Percentiles rank a stretch among this genome's conserved stretches.
phyloP scores from a whole-genome alignment of 1,140 invertebrate genomes.

The Caenorhabditis inopinata region DNA sequence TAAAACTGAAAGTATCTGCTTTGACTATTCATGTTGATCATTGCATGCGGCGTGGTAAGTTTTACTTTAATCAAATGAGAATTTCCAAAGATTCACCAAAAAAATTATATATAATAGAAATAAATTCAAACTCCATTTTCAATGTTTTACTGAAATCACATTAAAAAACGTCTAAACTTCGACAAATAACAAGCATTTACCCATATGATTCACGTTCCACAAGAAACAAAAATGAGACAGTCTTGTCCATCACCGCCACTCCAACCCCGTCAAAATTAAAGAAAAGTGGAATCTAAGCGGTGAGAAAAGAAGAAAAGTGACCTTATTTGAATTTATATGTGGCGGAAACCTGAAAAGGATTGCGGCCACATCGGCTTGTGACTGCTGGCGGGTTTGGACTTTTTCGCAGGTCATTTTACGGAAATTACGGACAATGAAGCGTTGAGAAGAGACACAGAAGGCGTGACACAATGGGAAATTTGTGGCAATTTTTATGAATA shows the following conservation, averaged over 20 bases:
- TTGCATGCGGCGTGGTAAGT: too few relatives aligned
- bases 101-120: too few relatives aligned
- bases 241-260: neutral
- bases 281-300: neutral
- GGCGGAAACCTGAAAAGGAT: conserved; percentile 20
- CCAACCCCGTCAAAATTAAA: neutral
- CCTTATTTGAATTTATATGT: conserved; percentile 8
- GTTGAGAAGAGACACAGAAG: neutral
- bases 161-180: too few relatives aligned
- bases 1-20: too few relatives aligned
- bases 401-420: conserved; percentile 23
- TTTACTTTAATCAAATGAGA: too few relatives aligned
- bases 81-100: too few relatives aligned
- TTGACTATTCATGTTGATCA: too few relatives aligned
- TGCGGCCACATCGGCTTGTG: neutral
- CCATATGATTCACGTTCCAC: too few relatives aligned
- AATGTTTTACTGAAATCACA: too few relatives aligned
- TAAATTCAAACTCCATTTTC: too few relatives aligned
- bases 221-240: neutral
- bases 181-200: too few relatives aligned
- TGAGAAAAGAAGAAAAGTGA: neutral
- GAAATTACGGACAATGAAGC: neutral
- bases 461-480: neutral
- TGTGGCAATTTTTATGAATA: conserved; percentile 19
- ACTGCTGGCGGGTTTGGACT: neutral